Base-by-base conservation (phyloP, 2,888 invertebrate genomes). In the Drosophila testacea region DNA sequence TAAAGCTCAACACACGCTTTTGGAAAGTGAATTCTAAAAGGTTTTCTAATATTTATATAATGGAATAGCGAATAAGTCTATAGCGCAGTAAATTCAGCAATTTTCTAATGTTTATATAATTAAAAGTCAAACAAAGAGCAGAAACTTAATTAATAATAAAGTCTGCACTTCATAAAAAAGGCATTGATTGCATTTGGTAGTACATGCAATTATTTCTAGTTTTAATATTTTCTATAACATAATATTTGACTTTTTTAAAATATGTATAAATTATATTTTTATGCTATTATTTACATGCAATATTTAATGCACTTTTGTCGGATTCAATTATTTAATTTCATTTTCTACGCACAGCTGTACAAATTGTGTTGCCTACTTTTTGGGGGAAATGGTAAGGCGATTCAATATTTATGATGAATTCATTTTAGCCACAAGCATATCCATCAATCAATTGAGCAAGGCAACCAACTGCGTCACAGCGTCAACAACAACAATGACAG, bases 361-460 rank as follows among this genome's bases (percentile, higher is more conserved):
- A 51, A 59, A 65, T 56, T 67, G 34, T 30, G 36, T 44, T 50
- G 69, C 22, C 44, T 16, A 48, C 27, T 44, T 32, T 60, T 22
- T 11, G 16, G 32, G 46, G 39, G 36, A 32, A 13, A 28, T 28
- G 28, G 38, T 55, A 50, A 66, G 44, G 50, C 51, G 57, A 46
- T 64, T 51, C 61, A 71, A 73, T 63, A 79, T 87, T 84, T 67
- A 84, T 89, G 87, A 77, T 51, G 56, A 76, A 75, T 75, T 74
- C 75, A 75, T 77, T 79, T 79, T 76, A 30, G 64, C 68, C 73
- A 52, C 73, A 72, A 63, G 61, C 77, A 69, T 73, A 69, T 65
- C 59, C 62, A 87, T 82, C 88, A 77, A 89, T 84, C 89, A 82
- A 74, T 71, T 68, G 66, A 48, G 42, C 46, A 48, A 42, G n/a